These are phyloP conservation scores for Linurgus olivaceus DNA, from an alignment of 2,797 vertebrate species.

Conservation along the genomic window DNA sequence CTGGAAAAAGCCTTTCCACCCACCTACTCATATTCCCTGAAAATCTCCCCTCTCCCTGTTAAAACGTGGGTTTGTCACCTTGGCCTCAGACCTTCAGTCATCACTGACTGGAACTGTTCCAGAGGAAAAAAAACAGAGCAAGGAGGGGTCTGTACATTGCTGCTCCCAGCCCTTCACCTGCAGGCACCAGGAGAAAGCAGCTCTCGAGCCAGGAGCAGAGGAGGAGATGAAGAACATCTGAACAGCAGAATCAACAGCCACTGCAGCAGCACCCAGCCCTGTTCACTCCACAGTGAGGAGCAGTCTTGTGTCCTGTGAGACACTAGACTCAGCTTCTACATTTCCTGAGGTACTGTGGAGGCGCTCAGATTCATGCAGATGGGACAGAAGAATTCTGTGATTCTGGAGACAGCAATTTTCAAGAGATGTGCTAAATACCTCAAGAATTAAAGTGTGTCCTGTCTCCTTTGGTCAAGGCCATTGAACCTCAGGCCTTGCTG, in stretches of 20 bases:
- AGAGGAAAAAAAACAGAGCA: background rate
- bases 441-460: background rate
- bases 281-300: background rate
- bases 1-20: background rate
- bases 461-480: background rate
- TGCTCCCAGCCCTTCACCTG: background rate
- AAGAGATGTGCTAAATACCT: background rate
- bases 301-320: background rate
- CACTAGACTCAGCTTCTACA: background rate
- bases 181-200: background rate
- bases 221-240: background rate
- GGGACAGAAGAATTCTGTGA: background rate
- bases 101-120: background rate
- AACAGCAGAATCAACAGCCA: background rate
- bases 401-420: background rate
- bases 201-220: background rate
- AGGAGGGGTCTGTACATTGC: background rate
- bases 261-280: background rate
- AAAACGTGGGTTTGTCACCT: background rate
- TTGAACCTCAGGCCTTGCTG: background rate
- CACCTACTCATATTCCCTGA: background rate
- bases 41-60: background rate
- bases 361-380: background rate
- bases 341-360: background rate
- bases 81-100: background rate